Evolutionary conservation across 2,888 invertebrate species (phyloP).

Genomic region (Caenorhabditis afra): DNA sequence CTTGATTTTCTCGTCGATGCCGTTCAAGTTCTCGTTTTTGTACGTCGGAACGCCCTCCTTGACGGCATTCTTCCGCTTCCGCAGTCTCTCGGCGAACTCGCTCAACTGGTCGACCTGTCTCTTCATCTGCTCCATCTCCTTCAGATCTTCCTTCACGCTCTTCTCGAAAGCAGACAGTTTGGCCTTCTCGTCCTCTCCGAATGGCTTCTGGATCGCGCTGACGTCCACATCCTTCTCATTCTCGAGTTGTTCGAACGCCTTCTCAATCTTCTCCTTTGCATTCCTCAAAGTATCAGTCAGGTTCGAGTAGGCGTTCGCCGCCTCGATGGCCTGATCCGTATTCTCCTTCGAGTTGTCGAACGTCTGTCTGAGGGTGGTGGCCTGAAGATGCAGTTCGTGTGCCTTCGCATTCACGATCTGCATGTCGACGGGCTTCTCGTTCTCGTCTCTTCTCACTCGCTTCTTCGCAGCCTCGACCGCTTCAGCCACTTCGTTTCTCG

Average conservation of each 20-base stretch:
- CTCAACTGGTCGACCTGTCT: slow-evolving; percentile 44
- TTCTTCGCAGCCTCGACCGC: slow-evolving; percentile 45
- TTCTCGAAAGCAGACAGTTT: slow-evolving; percentile 33
- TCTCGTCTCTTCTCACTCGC: slow-evolving; percentile 54
- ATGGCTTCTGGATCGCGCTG: slow-evolving; percentile 9
- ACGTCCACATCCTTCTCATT: slow-evolving; percentile 26
- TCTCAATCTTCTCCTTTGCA: slow-evolving; percentile 66
- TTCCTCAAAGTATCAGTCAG: slow-evolving; percentile 65
- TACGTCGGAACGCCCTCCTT: slow-evolving; percentile 32
- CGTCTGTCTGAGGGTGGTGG: slow-evolving; percentile 30
- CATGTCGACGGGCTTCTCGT: slow-evolving; percentile 43
- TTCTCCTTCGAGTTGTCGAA: slow-evolving; percentile 52
- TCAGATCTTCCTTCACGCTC: slow-evolving; percentile 42
- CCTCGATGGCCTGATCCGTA: slow-evolving; percentile 66
- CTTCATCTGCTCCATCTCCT: slow-evolving; percentile 54
- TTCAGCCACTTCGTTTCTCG: slow-evolving; percentile 58
- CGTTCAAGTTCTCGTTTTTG: slow-evolving; percentile 30
- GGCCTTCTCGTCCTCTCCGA: slow-evolving; percentile 26
- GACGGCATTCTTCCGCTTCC: slow-evolving; percentile 45
- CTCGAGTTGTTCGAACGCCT: slow-evolving; percentile 54
- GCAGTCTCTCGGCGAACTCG: slow-evolving; percentile 40
- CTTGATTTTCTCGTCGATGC: slow-evolving; percentile 49
- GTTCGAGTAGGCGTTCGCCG: slow-evolving; percentile 73
- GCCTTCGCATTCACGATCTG: slow-evolving; percentile 50
- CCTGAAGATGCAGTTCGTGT: slow-evolving; percentile 55